Evolutionary conservation across 2,888 invertebrate genomes (phyloP).

Genomic region (Lamellibrachia columna): DNA sequence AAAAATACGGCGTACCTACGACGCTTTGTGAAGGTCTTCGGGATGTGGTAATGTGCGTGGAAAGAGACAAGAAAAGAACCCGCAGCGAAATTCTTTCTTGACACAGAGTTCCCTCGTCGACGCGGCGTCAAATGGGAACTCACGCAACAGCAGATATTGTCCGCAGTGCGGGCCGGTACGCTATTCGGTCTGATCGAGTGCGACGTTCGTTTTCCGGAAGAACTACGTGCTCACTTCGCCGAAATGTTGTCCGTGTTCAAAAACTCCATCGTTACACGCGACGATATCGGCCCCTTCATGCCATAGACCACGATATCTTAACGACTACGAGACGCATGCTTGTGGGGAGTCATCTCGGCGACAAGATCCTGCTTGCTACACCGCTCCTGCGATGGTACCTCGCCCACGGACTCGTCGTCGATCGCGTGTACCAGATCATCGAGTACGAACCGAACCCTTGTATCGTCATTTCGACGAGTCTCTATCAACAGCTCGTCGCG

Average conservation of each 20-base stretch:
- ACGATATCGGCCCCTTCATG: slow-evolving; percentile 20
- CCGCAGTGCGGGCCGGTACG: background rate
- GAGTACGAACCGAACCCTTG: background rate
- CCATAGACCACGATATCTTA: background rate
- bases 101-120: background rate
- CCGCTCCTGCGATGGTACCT: slow-evolving; percentile 32
- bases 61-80: background rate
- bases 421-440: background rate
- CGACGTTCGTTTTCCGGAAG: background rate
- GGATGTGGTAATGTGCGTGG: slow-evolving; percentile 34
- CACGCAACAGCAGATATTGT: background rate
- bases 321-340: background rate
- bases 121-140: background rate
- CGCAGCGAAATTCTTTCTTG: background rate
- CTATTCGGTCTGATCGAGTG: background rate
- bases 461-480: background rate
- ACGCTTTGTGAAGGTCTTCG: slow-evolving; percentile 27
- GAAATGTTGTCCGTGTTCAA: slow-evolving; percentile 28
- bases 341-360: slow-evolving; percentile 14
- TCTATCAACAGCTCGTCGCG: background rate
- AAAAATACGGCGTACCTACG: slow-evolving; percentile 17
- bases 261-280: slow-evolving; percentile 16
- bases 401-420: slow-evolving; percentile 21
- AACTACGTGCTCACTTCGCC: background rate
- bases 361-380: slow-evolving; percentile 29